Percentiles rank a stretch among this genome's conserved stretches.
phyloP scores from a whole-genome alignment of 2,797 vertebrate genomes.

The Sebastes miniatus region DNA sequence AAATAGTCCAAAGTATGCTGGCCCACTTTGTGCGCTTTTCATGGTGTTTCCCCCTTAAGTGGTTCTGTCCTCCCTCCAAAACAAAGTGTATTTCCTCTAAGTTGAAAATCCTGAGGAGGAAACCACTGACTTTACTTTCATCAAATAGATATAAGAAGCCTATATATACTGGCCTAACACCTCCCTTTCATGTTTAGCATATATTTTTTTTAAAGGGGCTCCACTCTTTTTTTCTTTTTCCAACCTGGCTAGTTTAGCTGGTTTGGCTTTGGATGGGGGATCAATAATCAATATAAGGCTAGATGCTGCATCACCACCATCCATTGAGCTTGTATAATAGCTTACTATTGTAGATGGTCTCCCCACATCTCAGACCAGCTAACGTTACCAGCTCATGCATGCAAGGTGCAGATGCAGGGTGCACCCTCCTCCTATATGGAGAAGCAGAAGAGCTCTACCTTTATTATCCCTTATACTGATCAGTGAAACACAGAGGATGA shows the following conservation, averaged over 20 bases:
- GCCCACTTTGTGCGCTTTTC: constrained; percentile 25
- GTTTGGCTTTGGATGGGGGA: constrained; percentile 6
- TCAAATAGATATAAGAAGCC: constrained; percentile 43
- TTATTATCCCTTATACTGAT: background rate
- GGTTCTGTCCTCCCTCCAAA: constrained; percentile 45
- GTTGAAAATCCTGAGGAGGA: constrained; percentile 39
- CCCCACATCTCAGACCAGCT: constrained; percentile 16
- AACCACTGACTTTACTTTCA: constrained; percentile 49
- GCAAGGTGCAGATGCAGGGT: constrained; percentile 64
- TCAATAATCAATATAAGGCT: constrained; percentile 52
- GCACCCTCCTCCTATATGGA: constrained; percentile 31
- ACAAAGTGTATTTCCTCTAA: constrained; percentile 39
- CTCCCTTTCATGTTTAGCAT: constrained; percentile 4
- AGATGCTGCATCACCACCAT: constrained; percentile 14
- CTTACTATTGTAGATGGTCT: constrained; percentile 23
- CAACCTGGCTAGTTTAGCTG: background rate
- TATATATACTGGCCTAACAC: background rate
- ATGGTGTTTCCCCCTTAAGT: constrained; percentile 46
- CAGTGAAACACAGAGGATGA: constrained; percentile 3
- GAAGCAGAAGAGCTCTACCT: background rate
- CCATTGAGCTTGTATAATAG: constrained; percentile 1
- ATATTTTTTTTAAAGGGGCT: background rate
- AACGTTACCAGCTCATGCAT: constrained; percentile 19
- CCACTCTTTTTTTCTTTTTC: background rate
- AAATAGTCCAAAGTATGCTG: constrained; percentile 37